Evolutionary conservation across 1,140 invertebrate genomes (phyloP).

Genomic region (Dysdera silvatica): DNA sequence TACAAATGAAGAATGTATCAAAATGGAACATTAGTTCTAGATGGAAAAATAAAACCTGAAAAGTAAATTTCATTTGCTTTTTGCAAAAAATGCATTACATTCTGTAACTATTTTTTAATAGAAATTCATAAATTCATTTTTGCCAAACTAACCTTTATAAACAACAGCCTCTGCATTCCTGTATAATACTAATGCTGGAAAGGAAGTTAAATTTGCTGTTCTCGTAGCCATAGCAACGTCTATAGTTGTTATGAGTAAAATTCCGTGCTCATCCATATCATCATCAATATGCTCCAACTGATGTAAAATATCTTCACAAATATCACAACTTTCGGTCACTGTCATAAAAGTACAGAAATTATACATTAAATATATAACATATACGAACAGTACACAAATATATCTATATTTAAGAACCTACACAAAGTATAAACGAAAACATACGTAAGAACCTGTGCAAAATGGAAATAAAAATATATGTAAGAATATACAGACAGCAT

Average conservation of each 20-base stretch:
- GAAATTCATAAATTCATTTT: too few species aligned
- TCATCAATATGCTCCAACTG: slow-evolving; percentile 89
- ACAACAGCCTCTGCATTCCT: slow-evolving; percentile 64
- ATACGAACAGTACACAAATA: not conserved
- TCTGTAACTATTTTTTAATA: too few species aligned
- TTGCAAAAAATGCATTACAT: too few species aligned
- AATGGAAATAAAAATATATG: too few species aligned
- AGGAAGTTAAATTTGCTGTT: slow-evolving; percentile 65
- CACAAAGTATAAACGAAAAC: too few species aligned
- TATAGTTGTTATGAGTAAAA: slow-evolving; percentile 61
- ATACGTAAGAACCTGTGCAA: too few species aligned
- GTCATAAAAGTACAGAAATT: not conserved
- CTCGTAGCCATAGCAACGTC: slow-evolving; percentile 59
- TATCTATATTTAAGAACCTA: not conserved
- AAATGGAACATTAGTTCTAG: too few species aligned
- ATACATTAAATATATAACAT: not conserved
- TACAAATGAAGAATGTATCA: too few species aligned
- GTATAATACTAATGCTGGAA: slow-evolving; percentile 81
- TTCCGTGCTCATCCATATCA: slow-evolving; percentile 83
- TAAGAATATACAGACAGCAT: not conserved
- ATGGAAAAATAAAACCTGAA: too few species aligned
- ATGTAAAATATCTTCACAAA: slow-evolving; percentile 36
- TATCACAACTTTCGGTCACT: slow-evolving; percentile 36
- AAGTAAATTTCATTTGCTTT: too few species aligned
- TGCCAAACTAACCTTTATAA: slow-evolving; percentile 55